Percentiles rank a stretch among this genome's conserved stretches.
Conservation (phyloP, 1,140 invertebrate genomes). For the Cyclina sinensis region DNA sequence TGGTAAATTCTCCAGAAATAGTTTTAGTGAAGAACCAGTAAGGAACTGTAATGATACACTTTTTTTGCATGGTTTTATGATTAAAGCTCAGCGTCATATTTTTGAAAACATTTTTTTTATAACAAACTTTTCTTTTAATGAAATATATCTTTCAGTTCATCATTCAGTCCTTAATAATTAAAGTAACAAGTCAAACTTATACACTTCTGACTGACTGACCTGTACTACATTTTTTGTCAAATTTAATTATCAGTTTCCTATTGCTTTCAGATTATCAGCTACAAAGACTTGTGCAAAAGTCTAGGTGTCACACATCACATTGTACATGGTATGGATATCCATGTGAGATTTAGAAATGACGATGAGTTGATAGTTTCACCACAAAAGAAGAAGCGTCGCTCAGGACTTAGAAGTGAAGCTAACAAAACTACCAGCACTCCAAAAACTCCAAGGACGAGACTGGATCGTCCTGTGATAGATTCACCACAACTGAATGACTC, state of each 20-base stretch:
- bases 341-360: constrained; percentile 78
- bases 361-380: constrained; percentile 84
- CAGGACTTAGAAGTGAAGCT: constrained; percentile 41
- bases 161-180: no score
- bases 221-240: no score
- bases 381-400: constrained; percentile 71
- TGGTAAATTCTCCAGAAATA: no score
- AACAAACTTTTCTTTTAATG: no score
- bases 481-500: background rate
- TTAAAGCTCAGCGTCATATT: no score
- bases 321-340: constrained; percentile 74
- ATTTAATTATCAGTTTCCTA: background rate
- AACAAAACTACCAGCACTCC: constrained; percentile 46
- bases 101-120: no score
- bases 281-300: constrained; percentile 78
- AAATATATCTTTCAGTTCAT: no score
- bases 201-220: no score
- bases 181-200: no score
- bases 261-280: constrained; percentile 78
- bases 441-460: constrained; percentile 58
- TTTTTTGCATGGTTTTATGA: no score
- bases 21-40: no score
- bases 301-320: constrained; percentile 81
- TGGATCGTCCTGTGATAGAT: background rate
- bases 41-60: no score